A percentile compares a stretch with the other conserved stretches of the same genome.
These are phyloP conservation scores for Pheucticus melanocephalus DNA, from an alignment of 2,113 vertebrate species.

Conservation along the genomic window DNA sequence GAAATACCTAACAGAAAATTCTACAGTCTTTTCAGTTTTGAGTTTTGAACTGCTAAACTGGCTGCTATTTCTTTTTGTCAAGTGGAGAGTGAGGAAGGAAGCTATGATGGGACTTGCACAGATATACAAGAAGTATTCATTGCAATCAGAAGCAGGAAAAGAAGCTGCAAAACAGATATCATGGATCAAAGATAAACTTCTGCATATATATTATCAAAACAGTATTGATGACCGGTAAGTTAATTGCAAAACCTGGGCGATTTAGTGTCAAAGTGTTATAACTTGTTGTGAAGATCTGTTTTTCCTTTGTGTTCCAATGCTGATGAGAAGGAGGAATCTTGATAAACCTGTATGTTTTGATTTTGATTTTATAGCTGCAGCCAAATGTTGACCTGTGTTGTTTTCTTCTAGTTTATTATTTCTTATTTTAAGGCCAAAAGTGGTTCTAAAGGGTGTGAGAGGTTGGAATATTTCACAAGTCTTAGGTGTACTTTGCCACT, in stretches of 20 bases:
- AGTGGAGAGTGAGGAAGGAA: slow-evolving; percentile 99
- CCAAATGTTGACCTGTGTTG: background rate
- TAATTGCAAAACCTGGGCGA: background rate
- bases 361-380: background rate
- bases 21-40: background rate
- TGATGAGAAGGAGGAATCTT: background rate
- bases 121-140: slow-evolving; percentile 95
- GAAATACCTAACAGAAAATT: background rate
- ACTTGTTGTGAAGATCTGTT: background rate
- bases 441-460: background rate
- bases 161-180: slow-evolving; percentile 97
- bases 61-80: slow-evolving; percentile 16
- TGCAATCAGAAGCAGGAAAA: slow-evolving; percentile 94
- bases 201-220: slow-evolving; percentile 99
- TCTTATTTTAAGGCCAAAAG: background rate
- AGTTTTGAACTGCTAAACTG: background rate
- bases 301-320: background rate
- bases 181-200: slow-evolving; percentile 98
- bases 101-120: slow-evolving; percentile 99
- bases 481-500: background rate
- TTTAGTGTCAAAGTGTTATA: background rate
- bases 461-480: background rate
- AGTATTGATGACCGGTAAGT: slow-evolving; percentile 97
- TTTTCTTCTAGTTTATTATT: background rate
- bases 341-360: background rate